Conservation (phyloP, 1,140 invertebrate species). For the Diabrotica virgifera region DNA sequence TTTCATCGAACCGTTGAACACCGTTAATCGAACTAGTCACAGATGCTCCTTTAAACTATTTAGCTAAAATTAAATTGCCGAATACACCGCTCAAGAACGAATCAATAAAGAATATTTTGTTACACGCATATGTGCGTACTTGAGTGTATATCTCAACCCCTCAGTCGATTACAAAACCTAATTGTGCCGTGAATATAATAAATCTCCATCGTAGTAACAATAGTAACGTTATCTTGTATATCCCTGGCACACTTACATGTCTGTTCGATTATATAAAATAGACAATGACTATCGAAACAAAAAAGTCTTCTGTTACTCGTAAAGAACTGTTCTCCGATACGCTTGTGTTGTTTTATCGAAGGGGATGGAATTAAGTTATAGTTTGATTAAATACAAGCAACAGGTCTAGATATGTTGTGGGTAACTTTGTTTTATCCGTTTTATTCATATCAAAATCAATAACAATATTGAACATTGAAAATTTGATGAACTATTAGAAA, state of each 20-base stretch:
- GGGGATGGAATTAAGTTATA: too few relatives aligned
- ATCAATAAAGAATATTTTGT: neutral
- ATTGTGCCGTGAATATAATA: slow-evolving; percentile 10
- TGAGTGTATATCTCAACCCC: slow-evolving; percentile 8
- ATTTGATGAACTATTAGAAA: too few relatives aligned
- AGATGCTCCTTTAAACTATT: too few relatives aligned
- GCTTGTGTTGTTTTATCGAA: too few relatives aligned
- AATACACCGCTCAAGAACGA: neutral
- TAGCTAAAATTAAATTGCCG: neutral
- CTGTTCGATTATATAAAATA: slow-evolving; percentile 12
- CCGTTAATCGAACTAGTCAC: too few relatives aligned
- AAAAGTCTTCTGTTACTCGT: neutral
- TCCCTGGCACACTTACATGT: slow-evolving; percentile 20
- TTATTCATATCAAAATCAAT: too few relatives aligned
- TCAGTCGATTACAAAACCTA: slow-evolving; percentile 1
- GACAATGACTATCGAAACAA: neutral
- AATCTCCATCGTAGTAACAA: slow-evolving; percentile 15
- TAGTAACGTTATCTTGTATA: slow-evolving; percentile 21
- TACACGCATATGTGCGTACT: slow-evolving; percentile 11
- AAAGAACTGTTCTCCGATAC: neutral
- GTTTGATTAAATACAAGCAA: too few relatives aligned
- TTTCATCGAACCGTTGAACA: too few relatives aligned
- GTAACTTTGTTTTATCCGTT: too few relatives aligned
- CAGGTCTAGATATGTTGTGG: too few relatives aligned
- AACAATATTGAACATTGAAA: too few relatives aligned